Conservation (phyloP, 1,140 invertebrate genomes). For the Formica selysi region DNA sequence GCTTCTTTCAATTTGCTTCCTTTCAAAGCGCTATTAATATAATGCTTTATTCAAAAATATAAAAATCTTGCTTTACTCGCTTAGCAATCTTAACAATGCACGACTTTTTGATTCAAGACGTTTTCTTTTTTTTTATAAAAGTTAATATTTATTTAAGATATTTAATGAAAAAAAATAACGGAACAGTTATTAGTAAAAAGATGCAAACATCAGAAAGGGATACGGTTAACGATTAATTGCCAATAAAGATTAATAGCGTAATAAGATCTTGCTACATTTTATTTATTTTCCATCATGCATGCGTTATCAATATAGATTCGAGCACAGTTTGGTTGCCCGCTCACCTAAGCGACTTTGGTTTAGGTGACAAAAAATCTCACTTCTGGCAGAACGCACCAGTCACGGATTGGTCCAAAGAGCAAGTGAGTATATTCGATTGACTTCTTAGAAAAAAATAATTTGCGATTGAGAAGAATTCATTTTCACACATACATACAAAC, state of each 20-base stretch:
- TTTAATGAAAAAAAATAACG: not conserved
- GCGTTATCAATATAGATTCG: conserved; percentile 81
- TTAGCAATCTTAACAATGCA: conserved; percentile 22
- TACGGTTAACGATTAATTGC: conserved; percentile 12
- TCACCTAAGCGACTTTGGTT: conserved; percentile 83
- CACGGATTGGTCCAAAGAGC: conserved; percentile 94
- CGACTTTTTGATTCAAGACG: not conserved
- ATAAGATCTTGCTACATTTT: conserved; percentile 26
- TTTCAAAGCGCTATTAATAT: not conserved
- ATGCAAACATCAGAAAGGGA: not conserved
- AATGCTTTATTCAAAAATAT: not conserved
- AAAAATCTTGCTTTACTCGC: not conserved
- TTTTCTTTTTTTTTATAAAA: not conserved
- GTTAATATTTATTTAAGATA: not conserved
- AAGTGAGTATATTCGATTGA: conserved; percentile 87
- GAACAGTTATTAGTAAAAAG: conserved; percentile 22
- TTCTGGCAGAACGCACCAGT: conserved; percentile 91
- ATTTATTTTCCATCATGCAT: conserved; percentile 58
- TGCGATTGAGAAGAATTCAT: not conserved
- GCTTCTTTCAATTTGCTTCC: not conserved
- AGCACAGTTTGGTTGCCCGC: conserved; percentile 87
- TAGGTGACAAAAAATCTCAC: conserved; percentile 89
- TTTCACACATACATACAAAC: not conserved
- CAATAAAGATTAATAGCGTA: conserved; percentile 40
- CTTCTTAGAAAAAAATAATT: conserved; percentile 41